Conservation (phyloP, 2,888 invertebrate species). For the Drosophila algonquin region DNA sequence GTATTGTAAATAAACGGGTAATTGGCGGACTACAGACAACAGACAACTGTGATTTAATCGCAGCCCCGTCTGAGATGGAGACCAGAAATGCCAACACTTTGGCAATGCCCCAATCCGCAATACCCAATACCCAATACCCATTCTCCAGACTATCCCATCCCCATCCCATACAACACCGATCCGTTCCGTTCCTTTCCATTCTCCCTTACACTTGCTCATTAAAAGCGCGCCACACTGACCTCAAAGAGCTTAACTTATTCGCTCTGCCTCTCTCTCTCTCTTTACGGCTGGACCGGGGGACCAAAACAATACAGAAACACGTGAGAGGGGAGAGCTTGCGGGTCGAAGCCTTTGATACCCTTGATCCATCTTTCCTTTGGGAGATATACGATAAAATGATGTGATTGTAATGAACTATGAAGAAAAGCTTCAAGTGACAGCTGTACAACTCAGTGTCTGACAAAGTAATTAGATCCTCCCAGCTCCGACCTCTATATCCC, state of each 20-base stretch:
- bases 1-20: conserved; percentile 72
- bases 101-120: conserved; percentile 26
- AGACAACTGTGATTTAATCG: conserved; percentile 66
- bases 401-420: no score
- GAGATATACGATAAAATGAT: no score
- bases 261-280: not conserved
- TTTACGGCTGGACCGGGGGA: conserved; percentile 7
- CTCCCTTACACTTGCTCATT: conserved; percentile 68
- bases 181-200: not conserved
- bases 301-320: conserved; percentile 47
- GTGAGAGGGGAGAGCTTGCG: not conserved
- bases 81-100: conserved; percentile 74
- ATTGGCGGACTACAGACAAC: conserved; percentile 55
- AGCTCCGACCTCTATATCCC: no score
- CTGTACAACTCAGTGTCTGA: no score
- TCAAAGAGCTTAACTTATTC: conserved; percentile 65
- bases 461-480: no score
- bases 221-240: conserved; percentile 75
- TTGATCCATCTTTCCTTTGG: no score
- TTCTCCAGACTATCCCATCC: not conserved
- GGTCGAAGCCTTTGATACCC: not conserved
- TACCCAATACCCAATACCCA: conserved; percentile 14
- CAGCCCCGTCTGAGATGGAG: conserved; percentile 22
- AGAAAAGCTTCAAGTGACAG: no score
- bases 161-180: not conserved